A percentile compares a stretch with the other conserved stretches of the same genome.
phyloP scores from a whole-genome alignment of 2,113 vertebrate genomes.

The Rhinichthys klamathensis region DNA sequence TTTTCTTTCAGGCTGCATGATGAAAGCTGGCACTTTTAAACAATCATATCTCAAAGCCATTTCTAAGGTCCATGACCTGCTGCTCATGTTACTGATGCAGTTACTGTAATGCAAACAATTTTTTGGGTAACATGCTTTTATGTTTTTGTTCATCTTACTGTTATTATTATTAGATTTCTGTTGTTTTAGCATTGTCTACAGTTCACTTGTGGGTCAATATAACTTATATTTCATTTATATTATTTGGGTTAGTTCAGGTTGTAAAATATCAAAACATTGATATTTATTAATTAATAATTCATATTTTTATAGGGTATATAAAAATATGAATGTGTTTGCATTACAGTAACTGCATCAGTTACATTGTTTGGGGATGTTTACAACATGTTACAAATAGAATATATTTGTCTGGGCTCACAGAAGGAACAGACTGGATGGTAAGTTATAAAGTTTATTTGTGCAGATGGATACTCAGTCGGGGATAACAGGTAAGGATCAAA shows the following conservation, averaged over 20 bases:
- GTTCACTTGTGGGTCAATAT: background rate
- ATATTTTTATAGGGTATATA: too few relatives aligned
- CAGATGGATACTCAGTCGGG: too few relatives aligned
- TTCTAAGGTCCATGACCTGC: slow-evolving; percentile 36
- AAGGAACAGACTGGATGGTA: too few relatives aligned
- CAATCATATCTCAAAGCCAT: slow-evolving; percentile 31
- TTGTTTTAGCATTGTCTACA: background rate
- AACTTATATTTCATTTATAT: background rate
- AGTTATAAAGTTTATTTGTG: too few relatives aligned
- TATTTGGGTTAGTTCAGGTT: background rate
- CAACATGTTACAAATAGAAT: too few relatives aligned
- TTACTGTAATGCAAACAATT: slow-evolving; percentile 32
- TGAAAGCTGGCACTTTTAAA: slow-evolving; percentile 48
- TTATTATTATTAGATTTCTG: background rate
- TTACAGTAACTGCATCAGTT: too few relatives aligned
- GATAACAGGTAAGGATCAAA: too few relatives aligned
- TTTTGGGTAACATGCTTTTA: background rate
- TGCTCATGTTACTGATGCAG: slow-evolving; percentile 24
- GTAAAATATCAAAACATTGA: background rate
- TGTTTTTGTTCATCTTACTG: background rate
- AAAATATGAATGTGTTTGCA: too few relatives aligned
- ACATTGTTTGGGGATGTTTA: too few relatives aligned
- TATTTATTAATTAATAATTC: too few relatives aligned
- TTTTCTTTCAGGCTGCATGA: slow-evolving; percentile 30
- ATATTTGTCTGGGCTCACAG: too few relatives aligned